Conservation (phyloP, 2,797 vertebrate species). For the Sylvilagus floridanus region DNA sequence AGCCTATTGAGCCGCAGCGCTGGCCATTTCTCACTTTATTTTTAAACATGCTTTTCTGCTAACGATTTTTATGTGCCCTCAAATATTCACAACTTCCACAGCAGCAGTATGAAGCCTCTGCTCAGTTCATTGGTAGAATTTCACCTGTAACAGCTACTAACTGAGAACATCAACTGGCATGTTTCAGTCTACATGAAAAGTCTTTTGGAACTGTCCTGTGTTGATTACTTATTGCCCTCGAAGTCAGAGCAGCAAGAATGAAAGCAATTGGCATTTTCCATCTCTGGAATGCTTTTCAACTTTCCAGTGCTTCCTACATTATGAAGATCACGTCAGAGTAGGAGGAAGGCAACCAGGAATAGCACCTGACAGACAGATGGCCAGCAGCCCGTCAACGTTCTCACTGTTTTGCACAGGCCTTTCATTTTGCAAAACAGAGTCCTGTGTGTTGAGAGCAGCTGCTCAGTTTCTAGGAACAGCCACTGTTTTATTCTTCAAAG, state of each 20-base stretch:
- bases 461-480: background rate
- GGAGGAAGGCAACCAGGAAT: background rate
- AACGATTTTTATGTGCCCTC: background rate
- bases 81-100: background rate
- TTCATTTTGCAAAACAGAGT: slow-evolving; percentile 3
- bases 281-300: background rate
- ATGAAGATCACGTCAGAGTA: background rate
- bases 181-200: slow-evolving; percentile 23
- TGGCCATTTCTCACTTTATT: slow-evolving; percentile 2
- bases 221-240: background rate
- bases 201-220: background rate
- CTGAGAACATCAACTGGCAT: background rate
- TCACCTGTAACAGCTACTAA: background rate
- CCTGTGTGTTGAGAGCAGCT: background rate
- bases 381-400: background rate
- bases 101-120: background rate
- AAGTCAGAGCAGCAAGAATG: slow-evolving; percentile 18
- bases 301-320: background rate
- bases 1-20: too few relatives aligned
- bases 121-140: background rate
- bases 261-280: background rate
- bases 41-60: background rate
- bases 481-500: background rate
- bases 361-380: background rate
- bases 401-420: background rate